Evolutionary conservation across 2,888 invertebrate species (phyloP), one percentile per base, ranked within the genome.

Genomic region (Platycnemis pennipes): DNA sequence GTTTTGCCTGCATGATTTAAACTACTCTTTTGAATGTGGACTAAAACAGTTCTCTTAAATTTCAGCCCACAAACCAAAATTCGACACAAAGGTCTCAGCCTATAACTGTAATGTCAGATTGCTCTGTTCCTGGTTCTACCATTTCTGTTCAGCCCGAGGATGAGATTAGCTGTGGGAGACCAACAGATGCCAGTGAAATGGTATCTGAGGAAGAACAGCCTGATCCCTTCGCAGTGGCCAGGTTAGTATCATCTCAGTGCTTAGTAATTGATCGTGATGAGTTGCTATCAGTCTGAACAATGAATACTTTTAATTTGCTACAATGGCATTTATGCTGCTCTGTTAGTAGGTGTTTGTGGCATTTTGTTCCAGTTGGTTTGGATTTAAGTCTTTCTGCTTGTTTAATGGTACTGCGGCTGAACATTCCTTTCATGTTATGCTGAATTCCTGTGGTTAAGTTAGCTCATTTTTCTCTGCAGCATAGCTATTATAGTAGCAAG

Each of bases 221-320:
- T 0, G 97, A 97, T 95, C 96, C 96, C 8, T 96, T 96, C 88
- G 97, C 97, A 56, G 97, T 97, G 44, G 96, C 97, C n/a, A 97
- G 97, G 97, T 96, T 95, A 95, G 46, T 94, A 49, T 94, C 26
- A 53, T 56, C 16, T 63, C 63, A 45, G n/a, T 94, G 53, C 13
- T 7, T n/a, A n/a, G n/a, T n/a, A n/a, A n/a, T n/a, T n/a, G n/a
- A n/a, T n/a, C n/a, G n/a, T n/a, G n/a, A n/a, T n/a, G n/a, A n/a
- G n/a, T n/a, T n/a, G n/a, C n/a, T n/a, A n/a, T n/a, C n/a, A n/a
- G n/a, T n/a, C n/a, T n/a, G n/a, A n/a, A n/a, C n/a, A n/a, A n/a
- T n/a, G n/a, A n/a, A n/a, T n/a, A n/a, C n/a, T n/a, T n/a, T n/a
- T n/a, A n/a, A n/a, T n/a, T n/a, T n/a, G n/a, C n/a, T n/a, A n/a